Evolutionary conservation across 2,797 vertebrate species (phyloP), one percentile per base, ranked within the genome.

Genomic region (Pampus argenteus): DNA sequence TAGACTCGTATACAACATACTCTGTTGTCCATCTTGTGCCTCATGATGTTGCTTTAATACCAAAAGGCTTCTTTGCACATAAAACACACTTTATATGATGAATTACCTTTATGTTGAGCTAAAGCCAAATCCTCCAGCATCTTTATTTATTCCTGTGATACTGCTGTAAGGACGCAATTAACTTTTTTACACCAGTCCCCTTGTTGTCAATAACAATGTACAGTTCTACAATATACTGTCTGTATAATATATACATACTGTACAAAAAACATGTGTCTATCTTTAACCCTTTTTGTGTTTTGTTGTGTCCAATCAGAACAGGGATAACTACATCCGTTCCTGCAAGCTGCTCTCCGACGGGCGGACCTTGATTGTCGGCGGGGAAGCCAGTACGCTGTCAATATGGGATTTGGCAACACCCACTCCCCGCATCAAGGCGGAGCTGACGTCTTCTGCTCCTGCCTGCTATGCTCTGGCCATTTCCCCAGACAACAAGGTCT

Each of bases 401-500:
- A 93, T 93, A 84, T 93, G 92, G 92, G 92, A 93, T 66, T 45
- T 93, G 84, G 91, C 92, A 74, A 92, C 92, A 1, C 91, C 92
- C 36, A 93, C 92, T n/a, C 92, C 92, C 1, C 89, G 92, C 52
- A 93, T 93, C 73, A 93, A 93, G 78, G 92, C 92, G 1, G 92
- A 93, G 85, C 84, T 93, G 67, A 93, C 92, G 0, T 93, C 92
- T 0, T 92, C 89, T 0, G 88, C 90, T 0, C 92, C 91, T 0
- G 92, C 92, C 55, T 93, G 92, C 90, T 93, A 93, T 57, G 92
- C 92, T 3, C 76, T 93, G 70, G 92, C 92, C 70, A 93, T 93
- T 71, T 93, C 92, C 14, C 92, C 92, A 0, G 92, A 93, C 86
- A 92, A 92, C 83, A 93, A 93, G 76, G 92, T 93, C 63, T 97